Evolutionary conservation across 1,140 invertebrate species (phyloP), one percentile per base, ranked within the genome.

Genomic region (Atta cephalotes): DNA sequence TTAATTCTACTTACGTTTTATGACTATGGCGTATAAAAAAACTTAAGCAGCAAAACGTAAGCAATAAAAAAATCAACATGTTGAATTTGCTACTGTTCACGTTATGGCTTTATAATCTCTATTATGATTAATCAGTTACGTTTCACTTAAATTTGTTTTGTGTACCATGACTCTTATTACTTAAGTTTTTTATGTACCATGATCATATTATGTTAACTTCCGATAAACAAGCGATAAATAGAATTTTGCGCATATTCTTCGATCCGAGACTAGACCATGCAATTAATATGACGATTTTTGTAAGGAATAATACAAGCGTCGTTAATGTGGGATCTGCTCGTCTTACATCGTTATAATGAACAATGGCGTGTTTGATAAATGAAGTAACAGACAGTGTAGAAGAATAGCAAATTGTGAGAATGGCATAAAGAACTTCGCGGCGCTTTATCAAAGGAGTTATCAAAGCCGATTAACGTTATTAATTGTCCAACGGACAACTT

Each of bases 391-490:
- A 7, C 39, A 25, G 9, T 9, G 12, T 49, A 25, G 56, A 31
- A 51, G 21, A 49, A 49, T 45, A 18, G 56, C 39, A 45, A 74
- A 49, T 35, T 21, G 68, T 7, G 31, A 25, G 35, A 81, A 63
- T 31, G n/a, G 49, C 7, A 31, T n/a, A 58, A 76, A 51, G 28
- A 74, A 58, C 18, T 56, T 18, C 28, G 39, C 18, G 25, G n/a
- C 39, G 28, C 45, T 71, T 74, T 76, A 62, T n/a, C 66, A 49
- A 45, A 70, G 45, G 25, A 82, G 80, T 74, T 74, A 74, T 74
- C 70, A 60, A 74, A 74, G 68, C 21, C 53, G 68, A 74, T 82
- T 82, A 82, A 82, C 68, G 68, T 84, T 84, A 84, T 84, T 74
- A 84, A 84, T 84, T 84, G 70, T 62, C 31, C 80, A 14, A 62